Conservation (phyloP, 2,113 vertebrate genomes). For the Bothrops jararaca region DNA sequence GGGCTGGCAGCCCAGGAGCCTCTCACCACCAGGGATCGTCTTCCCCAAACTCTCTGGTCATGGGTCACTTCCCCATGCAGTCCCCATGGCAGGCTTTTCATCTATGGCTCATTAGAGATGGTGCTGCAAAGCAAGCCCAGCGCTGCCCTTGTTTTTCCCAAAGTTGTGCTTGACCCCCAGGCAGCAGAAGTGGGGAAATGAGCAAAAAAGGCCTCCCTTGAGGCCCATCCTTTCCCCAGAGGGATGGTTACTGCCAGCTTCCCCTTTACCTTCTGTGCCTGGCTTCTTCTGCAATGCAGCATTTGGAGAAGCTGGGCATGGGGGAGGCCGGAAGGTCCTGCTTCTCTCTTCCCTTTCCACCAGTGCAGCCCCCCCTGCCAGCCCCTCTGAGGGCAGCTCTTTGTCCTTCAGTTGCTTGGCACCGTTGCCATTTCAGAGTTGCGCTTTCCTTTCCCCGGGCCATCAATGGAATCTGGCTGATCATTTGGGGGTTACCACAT, state of each 20-base stretch:
- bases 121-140: background rate
- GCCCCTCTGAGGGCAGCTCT: background rate
- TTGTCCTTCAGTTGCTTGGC: background rate
- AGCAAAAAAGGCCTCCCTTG: background rate
- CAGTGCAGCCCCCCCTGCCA: background rate
- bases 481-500: too few relatives aligned
- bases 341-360: background rate
- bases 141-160: background rate
- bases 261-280: background rate
- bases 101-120: background rate
- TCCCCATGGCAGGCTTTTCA: background rate
- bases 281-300: background rate
- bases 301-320: background rate
- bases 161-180: background rate
- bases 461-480: too few relatives aligned
- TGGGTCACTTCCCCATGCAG: slow-evolving; percentile 10
- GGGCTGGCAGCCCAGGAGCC: background rate
- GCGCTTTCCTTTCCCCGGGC: background rate
- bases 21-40: slow-evolving; percentile 9
- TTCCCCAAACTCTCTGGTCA: background rate
- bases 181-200: background rate
- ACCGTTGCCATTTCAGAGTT: background rate
- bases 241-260: background rate
- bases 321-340: background rate
- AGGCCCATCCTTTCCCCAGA: background rate